Conservation (phyloP, 2,888 invertebrate species). For the Cheilosia vulpina region DNA sequence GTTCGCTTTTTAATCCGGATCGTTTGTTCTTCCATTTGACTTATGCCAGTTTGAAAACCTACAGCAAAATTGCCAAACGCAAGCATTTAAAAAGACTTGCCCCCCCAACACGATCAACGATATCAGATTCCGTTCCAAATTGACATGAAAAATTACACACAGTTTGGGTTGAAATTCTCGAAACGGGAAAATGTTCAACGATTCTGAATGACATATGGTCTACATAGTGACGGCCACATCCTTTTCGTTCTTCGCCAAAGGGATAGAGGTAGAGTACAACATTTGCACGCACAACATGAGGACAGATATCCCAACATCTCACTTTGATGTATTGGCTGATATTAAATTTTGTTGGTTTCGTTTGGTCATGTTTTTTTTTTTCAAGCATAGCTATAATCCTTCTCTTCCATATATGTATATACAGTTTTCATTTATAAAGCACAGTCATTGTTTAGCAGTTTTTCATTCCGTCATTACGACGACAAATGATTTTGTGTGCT, state of each 20-base stretch:
- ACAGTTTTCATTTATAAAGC: conserved; percentile 33
- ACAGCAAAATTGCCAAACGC: neutral
- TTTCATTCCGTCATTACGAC: conserved; percentile 72
- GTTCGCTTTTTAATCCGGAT: neutral
- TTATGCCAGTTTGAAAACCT: neutral
- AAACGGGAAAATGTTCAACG: conserved; percentile 45
- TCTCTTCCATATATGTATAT: neutral
- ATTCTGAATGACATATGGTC: conserved; percentile 68
- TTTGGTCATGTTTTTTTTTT: conserved; percentile 42
- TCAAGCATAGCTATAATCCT: neutral
- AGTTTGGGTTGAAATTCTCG: conserved; percentile 53
- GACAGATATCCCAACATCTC: conserved; percentile 52
- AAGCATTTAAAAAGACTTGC: conserved; percentile 3
- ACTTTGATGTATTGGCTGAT: conserved; percentile 71
- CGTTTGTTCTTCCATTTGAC: neutral
- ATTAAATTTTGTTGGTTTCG: conserved; percentile 63
- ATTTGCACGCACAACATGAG: conserved; percentile 9
- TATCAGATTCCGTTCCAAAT: conserved; percentile 47
- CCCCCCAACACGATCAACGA: conserved; percentile 14
- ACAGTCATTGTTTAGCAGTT: conserved; percentile 69
- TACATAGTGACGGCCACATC: conserved; percentile 16
- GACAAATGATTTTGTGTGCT: conserved; percentile 73
- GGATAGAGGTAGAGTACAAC: neutral
- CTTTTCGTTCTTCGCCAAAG: neutral
- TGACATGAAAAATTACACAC: conserved; percentile 69